Percentiles rank a stretch among this genome's conserved stretches.
These are phyloP conservation scores for Troides aeacus DNA, from an alignment of 2,888 invertebrate genomes.

Conservation along the genomic window DNA sequence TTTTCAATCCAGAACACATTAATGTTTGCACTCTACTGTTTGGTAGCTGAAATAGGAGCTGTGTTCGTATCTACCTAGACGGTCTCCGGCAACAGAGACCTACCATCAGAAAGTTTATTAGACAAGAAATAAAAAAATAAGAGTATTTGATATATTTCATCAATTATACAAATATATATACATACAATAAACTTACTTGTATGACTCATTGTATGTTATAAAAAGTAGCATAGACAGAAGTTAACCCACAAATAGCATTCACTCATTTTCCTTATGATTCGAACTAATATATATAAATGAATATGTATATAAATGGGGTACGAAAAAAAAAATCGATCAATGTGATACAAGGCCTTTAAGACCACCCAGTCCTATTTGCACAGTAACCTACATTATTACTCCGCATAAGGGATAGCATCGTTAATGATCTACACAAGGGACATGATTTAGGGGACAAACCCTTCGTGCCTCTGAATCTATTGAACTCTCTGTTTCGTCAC, in stretches of 20 bases:
- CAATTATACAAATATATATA: too few relatives aligned
- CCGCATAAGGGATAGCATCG: constrained; percentile 73
- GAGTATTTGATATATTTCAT: too few relatives aligned
- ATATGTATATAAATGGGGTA: constrained; percentile 14
- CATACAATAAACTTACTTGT: too few relatives aligned
- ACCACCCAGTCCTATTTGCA: constrained; percentile 71
- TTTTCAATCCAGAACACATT: too few relatives aligned
- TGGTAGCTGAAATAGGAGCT: too few relatives aligned
- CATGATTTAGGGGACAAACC: constrained; percentile 64
- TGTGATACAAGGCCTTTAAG: constrained; percentile 43
- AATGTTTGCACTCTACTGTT: too few relatives aligned
- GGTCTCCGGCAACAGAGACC: too few relatives aligned
- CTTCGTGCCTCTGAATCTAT: constrained; percentile 75
- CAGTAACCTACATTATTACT: constrained; percentile 77
- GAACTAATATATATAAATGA: background rate
- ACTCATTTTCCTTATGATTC: background rate
- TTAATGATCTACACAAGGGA: constrained; percentile 70
- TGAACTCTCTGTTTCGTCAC: constrained; percentile 50
- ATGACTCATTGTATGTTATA: background rate
- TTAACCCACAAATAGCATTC: background rate
- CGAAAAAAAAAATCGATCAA: constrained; percentile 26
- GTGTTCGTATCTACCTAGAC: too few relatives aligned
- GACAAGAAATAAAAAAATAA: too few relatives aligned
- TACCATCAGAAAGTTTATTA: too few relatives aligned
- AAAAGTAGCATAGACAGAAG: background rate